These are phyloP conservation scores for Imbricaverruca yamaguchii DNA, from an alignment of 2,888 invertebrate genomes.

Conservation along the genomic window DNA sequence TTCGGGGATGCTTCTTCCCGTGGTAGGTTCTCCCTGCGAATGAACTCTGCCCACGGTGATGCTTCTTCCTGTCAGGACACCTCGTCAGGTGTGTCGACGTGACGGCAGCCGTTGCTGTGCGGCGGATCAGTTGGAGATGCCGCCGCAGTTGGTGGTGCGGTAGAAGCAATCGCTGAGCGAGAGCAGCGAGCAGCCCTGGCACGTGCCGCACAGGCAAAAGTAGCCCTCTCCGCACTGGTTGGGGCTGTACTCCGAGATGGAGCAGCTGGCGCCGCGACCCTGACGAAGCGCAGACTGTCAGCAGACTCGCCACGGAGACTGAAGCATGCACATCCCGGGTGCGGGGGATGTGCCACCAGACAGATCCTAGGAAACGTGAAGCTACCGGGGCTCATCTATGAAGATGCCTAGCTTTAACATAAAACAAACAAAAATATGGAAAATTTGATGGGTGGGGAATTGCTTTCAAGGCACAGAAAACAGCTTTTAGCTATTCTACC, in stretches of 20 bases:
- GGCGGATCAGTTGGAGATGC: too few relatives aligned
- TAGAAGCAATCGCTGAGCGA: slow-evolving; percentile 34
- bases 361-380: background rate
- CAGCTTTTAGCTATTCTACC: too few relatives aligned
- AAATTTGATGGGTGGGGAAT: background rate
- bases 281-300: background rate
- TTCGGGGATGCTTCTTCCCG: too few relatives aligned
- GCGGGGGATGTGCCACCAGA: too few relatives aligned
- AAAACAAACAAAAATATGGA: background rate
- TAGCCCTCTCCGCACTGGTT: slow-evolving; percentile 41
- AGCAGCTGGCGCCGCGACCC: background rate
- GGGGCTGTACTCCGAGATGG: background rate
- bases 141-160: background rate
- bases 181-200: slow-evolving; percentile 43
- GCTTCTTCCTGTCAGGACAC: too few relatives aligned
- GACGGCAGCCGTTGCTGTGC: too few relatives aligned
- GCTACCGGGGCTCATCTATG: background rate
- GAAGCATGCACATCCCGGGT: background rate
- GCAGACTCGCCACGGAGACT: background rate
- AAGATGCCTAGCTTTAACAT: background rate
- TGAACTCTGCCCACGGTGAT: too few relatives aligned
- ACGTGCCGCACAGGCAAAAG: slow-evolving; percentile 42
- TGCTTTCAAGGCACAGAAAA: background rate
- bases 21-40: too few relatives aligned
- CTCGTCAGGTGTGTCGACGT: too few relatives aligned